Base-by-base conservation (phyloP, 1,140 invertebrate species). In the Lepidurus arcticus region DNA sequence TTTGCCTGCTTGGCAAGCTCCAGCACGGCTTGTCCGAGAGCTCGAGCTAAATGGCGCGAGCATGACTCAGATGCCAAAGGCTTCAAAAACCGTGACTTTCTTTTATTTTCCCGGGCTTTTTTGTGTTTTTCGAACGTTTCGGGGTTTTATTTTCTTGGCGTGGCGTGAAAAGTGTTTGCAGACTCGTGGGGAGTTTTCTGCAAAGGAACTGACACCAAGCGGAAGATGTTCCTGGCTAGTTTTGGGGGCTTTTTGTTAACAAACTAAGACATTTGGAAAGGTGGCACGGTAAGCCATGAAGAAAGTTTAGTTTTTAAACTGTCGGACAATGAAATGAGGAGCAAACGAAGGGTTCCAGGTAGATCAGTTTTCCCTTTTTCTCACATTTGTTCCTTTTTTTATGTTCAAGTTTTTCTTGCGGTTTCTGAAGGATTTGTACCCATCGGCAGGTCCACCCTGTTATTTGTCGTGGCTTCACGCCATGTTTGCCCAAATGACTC, bases 1-100 rank as follows among this genome's bases (percentile, higher is more conserved):
- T 65, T 65, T 65, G 53, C 53, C 21, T 65, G 53, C 53, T 65
- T 65, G 53, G 53, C 53, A 65, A 65, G 53, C 53, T 65, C 16
- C 53, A 65, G 4, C 53, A 21, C 21, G 21, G 53, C 53, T 65
- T 65, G 53, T 21, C 16, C 53, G 21, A 65, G 21, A n/a, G 53
- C 53, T 65, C 16, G 13, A 65, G 53, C 3, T 65, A 65, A 65
- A 65, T 65, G 53, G 53, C 21, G 53, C 53, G 53, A 65, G 53
- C 16, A 65, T 65, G 53, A 65, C 53, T 65, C 53, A 65, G 53
- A 65, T 65, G 21, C 53, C 53, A 65, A 65, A 65, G 8, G 21
- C 53, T 65, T 65, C 53, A 65, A 21, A 34, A 21, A 65, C 53
- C 53, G 8, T n/a, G 53, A 65, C 53, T 65, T 65, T 65, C 21